A percentile compares a stretch with the other conserved stretches of the same genome.
Conservation (phyloP, 2,888 invertebrate species). For the Drosophila rellima region DNA sequence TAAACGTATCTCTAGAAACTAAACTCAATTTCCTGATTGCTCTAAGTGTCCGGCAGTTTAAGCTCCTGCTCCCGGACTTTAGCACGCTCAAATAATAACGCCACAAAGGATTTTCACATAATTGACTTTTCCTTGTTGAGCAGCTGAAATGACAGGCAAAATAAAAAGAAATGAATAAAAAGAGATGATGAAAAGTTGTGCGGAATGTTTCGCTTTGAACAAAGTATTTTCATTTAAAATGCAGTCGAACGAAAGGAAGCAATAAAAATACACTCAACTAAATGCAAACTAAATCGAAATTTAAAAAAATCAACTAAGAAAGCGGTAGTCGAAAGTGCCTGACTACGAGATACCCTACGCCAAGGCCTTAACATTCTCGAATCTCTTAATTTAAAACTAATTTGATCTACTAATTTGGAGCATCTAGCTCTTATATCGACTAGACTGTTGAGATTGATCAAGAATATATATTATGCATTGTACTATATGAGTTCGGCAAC, state of each 20-base stretch:
- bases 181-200: conserved; percentile 17
- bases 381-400: no score
- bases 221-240: conserved; percentile 5
- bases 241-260: background rate
- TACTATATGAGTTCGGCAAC: no score
- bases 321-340: no score
- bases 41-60: background rate
- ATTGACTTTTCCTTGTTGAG: conserved; percentile 36
- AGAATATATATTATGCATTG: no score
- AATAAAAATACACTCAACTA: background rate
- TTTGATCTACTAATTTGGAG: no score
- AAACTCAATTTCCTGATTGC: conserved; percentile 20
- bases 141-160: background rate
- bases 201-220: background rate
- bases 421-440: no score
- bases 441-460: no score
- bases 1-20: conserved; percentile 45
- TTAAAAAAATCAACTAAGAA: background rate
- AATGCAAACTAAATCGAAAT: background rate
- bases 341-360: no score
- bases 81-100: background rate
- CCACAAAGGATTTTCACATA: conserved; percentile 38
- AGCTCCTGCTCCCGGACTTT: background rate
- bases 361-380: no score
- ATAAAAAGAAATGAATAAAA: background rate